These are phyloP conservation scores for Temnothorax rugatulus DNA, from an alignment of 2,888 invertebrate genomes.

Conservation along the genomic window DNA sequence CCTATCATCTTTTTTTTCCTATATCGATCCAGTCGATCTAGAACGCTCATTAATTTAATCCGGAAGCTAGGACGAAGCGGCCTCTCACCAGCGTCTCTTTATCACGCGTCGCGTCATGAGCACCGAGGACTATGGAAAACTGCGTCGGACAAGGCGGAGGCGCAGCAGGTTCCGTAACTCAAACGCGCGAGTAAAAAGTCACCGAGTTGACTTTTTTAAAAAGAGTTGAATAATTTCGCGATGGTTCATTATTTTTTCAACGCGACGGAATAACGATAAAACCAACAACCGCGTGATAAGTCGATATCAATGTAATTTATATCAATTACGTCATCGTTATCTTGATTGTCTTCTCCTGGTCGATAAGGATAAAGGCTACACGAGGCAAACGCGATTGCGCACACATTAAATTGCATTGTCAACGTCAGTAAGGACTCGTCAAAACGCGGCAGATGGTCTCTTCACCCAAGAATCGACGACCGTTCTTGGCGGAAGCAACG, in stretches of 20 bases:
- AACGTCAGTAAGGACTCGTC: conserved; percentile 27
- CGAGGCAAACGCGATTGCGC: background rate
- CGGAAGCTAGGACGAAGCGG: background rate
- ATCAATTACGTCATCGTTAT: conserved; percentile 1
- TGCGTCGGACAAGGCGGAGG: background rate
- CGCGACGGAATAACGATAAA: background rate
- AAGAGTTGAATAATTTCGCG: background rate
- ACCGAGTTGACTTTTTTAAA: background rate
- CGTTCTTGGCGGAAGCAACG: conserved; percentile 47
- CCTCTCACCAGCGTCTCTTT: conserved; percentile 15
- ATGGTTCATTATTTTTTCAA: background rate
- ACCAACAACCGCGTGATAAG: background rate
- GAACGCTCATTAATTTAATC: background rate
- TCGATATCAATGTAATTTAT: background rate
- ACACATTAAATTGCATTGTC: conserved; percentile 6
- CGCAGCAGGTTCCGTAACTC: background rate
- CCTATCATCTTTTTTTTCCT: conserved; percentile 43
- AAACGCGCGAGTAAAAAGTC: background rate
- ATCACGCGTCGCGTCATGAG: background rate
- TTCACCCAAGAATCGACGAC: conserved; percentile 62
- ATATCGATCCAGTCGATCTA: conserved; percentile 37
- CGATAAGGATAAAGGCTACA: background rate
- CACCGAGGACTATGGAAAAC: background rate
- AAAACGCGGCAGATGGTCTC: conserved; percentile 55
- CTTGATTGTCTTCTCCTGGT: background rate